Conservation (phyloP, 2,113 vertebrate species). For the Holacanthus passer region DNA sequence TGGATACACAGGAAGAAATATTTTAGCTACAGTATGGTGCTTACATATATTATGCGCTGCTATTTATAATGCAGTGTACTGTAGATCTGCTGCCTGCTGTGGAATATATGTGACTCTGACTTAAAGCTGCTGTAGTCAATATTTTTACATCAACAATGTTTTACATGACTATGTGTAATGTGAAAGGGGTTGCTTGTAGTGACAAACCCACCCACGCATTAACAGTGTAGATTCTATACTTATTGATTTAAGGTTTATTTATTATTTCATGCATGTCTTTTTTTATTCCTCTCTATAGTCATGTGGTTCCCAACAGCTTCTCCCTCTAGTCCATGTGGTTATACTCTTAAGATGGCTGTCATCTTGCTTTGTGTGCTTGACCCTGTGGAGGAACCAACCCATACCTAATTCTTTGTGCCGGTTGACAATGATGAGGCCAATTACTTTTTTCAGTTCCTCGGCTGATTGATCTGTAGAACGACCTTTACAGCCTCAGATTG, state of each 20-base stretch:
- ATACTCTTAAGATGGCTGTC: slow-evolving; percentile 5
- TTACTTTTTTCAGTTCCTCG: slow-evolving; percentile 11
- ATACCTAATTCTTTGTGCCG: slow-evolving; percentile 11
- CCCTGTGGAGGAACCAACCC: slow-evolving; percentile 9
- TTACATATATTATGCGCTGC: neutral
- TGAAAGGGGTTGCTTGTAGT: neutral
- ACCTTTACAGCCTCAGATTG: slow-evolving; percentile 42
- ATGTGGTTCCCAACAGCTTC: slow-evolving; percentile 48
- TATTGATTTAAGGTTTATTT: neutral
- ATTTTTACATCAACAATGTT: neutral
- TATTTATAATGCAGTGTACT: neutral
- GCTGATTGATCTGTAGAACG: slow-evolving; percentile 49
- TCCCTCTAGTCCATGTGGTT: slow-evolving; percentile 7
- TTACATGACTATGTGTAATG: neutral
- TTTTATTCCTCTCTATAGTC: neutral
- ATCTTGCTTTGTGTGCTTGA: neutral
- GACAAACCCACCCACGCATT: too few species aligned
- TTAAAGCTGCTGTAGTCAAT: neutral
- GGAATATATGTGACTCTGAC: neutral
- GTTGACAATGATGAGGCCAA: slow-evolving; percentile 41
- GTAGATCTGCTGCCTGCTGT: neutral
- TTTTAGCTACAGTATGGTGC: slow-evolving; percentile 2
- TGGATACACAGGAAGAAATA: slow-evolving; percentile 9
- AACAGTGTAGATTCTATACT: neutral
- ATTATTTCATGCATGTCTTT: neutral